Conservation (phyloP, 2,113 vertebrate genomes). For the Archilochus colubris region DNA sequence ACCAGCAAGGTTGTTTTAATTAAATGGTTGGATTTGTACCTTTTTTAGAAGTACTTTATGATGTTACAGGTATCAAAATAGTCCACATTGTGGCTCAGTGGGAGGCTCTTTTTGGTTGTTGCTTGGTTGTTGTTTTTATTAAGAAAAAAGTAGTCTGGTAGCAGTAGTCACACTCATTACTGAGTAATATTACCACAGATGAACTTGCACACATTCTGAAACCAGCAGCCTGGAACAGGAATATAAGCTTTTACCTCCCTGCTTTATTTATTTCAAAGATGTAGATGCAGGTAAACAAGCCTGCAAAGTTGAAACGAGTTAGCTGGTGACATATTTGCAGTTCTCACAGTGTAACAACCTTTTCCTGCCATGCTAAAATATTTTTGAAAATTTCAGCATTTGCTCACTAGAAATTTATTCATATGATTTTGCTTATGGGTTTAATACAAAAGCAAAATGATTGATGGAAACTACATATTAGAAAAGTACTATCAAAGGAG, state of each 20-base stretch:
- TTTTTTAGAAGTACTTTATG: not conserved
- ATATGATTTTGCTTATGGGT: not conserved
- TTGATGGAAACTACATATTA: not conserved
- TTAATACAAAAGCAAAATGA: not conserved
- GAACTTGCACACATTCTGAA: not conserved
- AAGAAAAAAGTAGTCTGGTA: not conserved
- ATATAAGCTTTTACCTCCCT: not conserved
- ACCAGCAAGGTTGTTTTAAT: not conserved
- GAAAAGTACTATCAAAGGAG: not conserved
- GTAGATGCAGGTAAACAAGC: not conserved
- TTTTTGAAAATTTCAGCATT: not conserved
- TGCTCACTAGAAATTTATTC: not conserved
- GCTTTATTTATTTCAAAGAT: not conserved
- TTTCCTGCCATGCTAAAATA: not conserved
- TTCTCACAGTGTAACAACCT: not conserved
- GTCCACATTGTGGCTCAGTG: not conserved
- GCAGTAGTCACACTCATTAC: not conserved
- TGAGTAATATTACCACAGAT: not conserved
- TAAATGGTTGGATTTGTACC: not conserved
- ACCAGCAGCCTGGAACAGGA: not conserved
- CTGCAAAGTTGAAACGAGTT: not conserved
- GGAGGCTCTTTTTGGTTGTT: too few species aligned
- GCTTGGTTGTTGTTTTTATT: not conserved
- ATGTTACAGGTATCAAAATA: not conserved
- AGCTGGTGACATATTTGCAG: not conserved